Base-by-base conservation (phyloP, 2,888 invertebrate genomes). In the Drosophila robusta region DNA sequence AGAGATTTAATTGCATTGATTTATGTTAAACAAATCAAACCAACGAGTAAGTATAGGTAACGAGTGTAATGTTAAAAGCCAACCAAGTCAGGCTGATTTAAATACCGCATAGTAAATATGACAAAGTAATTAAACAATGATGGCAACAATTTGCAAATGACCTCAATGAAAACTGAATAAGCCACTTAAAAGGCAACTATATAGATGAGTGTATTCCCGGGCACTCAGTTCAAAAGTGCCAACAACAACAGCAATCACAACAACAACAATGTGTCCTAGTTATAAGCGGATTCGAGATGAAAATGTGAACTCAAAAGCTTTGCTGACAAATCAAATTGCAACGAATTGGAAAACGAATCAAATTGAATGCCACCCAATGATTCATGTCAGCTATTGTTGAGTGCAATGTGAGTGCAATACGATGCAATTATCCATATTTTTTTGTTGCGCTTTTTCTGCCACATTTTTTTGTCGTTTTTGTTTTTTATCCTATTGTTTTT, bases 241-340 rank as follows among this genome's bases (percentile, higher is more conserved):
- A 34, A 22, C 29, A 29, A 12, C 29, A 24, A 38, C 39, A 0
- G 7, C 46, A 47, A 8, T 4, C 5, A 11, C 46, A 32, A 32
- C 4, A 47, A 18, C 7, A 34, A 18, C 12, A 49, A 26, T 6
- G 36, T 55, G 50, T 36, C 36, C 50, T 24, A 55, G 34, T 29
- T 46, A 46, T 24, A 14, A 12, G 49, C 24, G 50, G 36, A 36
- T 26, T 50, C 16, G 36, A 9, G 9, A 36, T 55, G 50, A 9
- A 55, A 55, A 55, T 49, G 55, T 24, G 16, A 49, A 26, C n/a
- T 16, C 34, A 36, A 34, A 34, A 29, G 55, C 5, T 26, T 42
- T 60, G 58, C 42, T 60, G 55, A 54, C 42, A 54, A 60, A 60
- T 60, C 58, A 44, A 60, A 54, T 55, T 55, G 51, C 38, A 41